Conservation (phyloP, 1,140 invertebrate genomes). For the Ceratosolen fusciceps region DNA sequence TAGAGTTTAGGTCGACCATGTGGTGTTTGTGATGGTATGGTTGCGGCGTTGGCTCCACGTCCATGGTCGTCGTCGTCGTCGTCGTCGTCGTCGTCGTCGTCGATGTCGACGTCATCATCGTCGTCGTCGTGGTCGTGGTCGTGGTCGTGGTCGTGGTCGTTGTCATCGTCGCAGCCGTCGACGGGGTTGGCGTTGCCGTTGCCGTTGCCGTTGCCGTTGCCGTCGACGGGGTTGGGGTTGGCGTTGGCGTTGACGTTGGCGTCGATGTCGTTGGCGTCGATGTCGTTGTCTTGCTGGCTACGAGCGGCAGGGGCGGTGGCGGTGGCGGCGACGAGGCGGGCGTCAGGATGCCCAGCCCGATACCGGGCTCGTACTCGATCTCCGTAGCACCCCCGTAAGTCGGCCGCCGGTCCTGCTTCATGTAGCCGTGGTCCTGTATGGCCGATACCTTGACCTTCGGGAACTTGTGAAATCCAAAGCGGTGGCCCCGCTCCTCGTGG, state of each 20-base stretch:
- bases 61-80: too few relatives aligned
- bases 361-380: slow-evolving; percentile 54
- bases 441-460: slow-evolving; percentile 60
- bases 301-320: background rate
- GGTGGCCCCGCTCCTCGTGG: background rate
- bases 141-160: too few relatives aligned
- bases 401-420: slow-evolving; percentile 54
- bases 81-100: too few relatives aligned
- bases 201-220: too few relatives aligned
- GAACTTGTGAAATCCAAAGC: slow-evolving; percentile 46
- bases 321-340: slow-evolving; percentile 70
- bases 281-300: background rate
- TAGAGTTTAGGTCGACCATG: too few relatives aligned
- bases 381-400: background rate
- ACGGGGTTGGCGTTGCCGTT: too few relatives aligned
- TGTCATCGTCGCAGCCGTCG: too few relatives aligned
- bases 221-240: too few relatives aligned
- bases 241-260: slow-evolving; percentile 54
- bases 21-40: too few relatives aligned
- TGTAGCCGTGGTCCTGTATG: slow-evolving; percentile 65
- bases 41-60: too few relatives aligned
- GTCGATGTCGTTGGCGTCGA: slow-evolving; percentile 1
- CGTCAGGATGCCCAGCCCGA: slow-evolving; percentile 69
- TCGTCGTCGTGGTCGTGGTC: too few relatives aligned
- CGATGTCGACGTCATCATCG: too few relatives aligned